Evolutionary conservation across 37 sponge, comb jelly and placozoan genomes (phyloP).

Genomic region (Mnemiopsis leidyi): DNA sequence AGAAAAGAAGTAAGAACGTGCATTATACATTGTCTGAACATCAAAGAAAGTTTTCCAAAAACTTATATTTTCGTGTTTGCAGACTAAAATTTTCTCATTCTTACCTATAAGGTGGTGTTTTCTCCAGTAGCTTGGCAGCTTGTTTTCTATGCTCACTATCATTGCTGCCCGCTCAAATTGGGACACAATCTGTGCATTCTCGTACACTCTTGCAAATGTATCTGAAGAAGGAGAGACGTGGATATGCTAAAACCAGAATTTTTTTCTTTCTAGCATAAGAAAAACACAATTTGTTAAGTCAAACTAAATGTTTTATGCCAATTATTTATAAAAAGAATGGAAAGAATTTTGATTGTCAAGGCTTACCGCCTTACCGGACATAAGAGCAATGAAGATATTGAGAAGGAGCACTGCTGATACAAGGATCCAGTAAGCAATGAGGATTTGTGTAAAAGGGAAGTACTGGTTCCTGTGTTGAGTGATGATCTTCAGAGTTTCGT

Average conservation of each 20-base stretch:
- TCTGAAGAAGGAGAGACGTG: no score
- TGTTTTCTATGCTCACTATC: constrained; percentile 60
- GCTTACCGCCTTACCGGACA: constrained; percentile 55
- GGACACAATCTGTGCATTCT: constrained; percentile 9
- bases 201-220: constrained; percentile 61
- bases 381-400: constrained; percentile 58
- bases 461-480: background rate
- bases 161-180: constrained; percentile 59
- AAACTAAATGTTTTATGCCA: no score
- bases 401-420: constrained; percentile 43
- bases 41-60: no score
- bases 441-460: constrained; percentile 30
- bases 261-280: no score
- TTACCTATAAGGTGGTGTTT: constrained; percentile 51
- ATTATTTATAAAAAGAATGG: no score
- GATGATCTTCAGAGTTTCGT: background rate
- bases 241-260: no score
- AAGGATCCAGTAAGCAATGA: constrained; percentile 55
- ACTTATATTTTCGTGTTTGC: no score
- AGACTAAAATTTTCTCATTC: no score
- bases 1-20: no score
- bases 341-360: no score
- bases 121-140: constrained; percentile 51
- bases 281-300: no score
- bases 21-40: no score